Percentiles rank a stretch among this genome's conserved stretches.
These are phyloP conservation scores for Hermaeophaga mercurialis DNA, from an alignment of 2,888 invertebrate species.

Conservation along the genomic window DNA sequence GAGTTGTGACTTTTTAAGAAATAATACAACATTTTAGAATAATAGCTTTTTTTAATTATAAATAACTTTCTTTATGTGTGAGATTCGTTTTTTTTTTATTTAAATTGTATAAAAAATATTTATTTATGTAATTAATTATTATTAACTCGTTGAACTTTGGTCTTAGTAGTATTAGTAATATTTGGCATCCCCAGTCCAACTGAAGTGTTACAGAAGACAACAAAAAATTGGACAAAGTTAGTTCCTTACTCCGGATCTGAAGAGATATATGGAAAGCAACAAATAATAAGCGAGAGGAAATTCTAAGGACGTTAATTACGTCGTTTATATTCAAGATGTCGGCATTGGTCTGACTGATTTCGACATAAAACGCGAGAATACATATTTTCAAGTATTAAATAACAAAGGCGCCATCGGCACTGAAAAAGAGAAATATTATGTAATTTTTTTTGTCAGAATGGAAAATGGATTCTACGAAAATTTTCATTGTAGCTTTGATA, in stretches of 20 bases:
- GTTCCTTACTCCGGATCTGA: background rate
- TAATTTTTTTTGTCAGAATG: constrained; percentile 13
- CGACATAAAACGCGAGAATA: constrained; percentile 33
- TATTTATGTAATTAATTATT: too few relatives aligned
- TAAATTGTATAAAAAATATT: too few relatives aligned
- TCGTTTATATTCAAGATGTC: constrained; percentile 45
- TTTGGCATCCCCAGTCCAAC: too few relatives aligned
- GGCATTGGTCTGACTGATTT: constrained; percentile 33
- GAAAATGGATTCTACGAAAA: constrained; percentile 1
- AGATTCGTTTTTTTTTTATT: too few relatives aligned
- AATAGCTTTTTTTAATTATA: too few relatives aligned
- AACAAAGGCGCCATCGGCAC: constrained; percentile 2
- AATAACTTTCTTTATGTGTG: too few relatives aligned
- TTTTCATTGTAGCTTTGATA: background rate
- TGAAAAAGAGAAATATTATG: constrained; percentile 12
- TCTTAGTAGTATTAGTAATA: too few relatives aligned
- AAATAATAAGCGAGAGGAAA: constrained; percentile 36
- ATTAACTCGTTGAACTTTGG: too few relatives aligned
- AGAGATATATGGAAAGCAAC: constrained; percentile 17
- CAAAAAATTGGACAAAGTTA: too few relatives aligned
- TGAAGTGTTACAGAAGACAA: too few relatives aligned
- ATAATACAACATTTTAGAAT: too few relatives aligned
- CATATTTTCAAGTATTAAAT: constrained; percentile 28
- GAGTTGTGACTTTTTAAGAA: too few relatives aligned
- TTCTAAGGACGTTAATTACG: constrained; percentile 40